Conservation (phyloP, 2,888 invertebrate species). For the Pterostichus niger region DNA sequence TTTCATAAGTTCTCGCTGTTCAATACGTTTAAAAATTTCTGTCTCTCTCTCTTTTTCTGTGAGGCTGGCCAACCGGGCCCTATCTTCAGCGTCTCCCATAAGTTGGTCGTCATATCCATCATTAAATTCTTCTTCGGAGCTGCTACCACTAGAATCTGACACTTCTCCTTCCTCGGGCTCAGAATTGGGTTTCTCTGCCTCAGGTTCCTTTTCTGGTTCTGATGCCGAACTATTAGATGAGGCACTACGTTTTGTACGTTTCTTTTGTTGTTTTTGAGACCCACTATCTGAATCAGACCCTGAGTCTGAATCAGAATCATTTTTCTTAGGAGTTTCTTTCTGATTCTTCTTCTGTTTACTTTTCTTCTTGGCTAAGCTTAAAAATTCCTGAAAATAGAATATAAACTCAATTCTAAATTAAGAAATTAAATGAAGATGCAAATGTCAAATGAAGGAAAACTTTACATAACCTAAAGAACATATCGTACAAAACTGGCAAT, state of each 20-base stretch:
- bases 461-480: slow-evolving; percentile 46
- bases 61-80: slow-evolving; percentile 92
- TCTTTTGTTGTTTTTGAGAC: slow-evolving; percentile 74
- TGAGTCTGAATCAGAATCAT: slow-evolving; percentile 75
- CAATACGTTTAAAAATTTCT: slow-evolving; percentile 97
- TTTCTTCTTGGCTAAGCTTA: slow-evolving; percentile 90
- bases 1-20: slow-evolving; percentile 95
- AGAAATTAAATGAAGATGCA: slow-evolving; percentile 5
- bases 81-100: slow-evolving; percentile 98
- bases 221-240: slow-evolving; percentile 73
- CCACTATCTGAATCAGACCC: slow-evolving; percentile 73
- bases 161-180: slow-evolving; percentile 95
- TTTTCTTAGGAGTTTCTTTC: slow-evolving; percentile 69
- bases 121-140: slow-evolving; percentile 92
- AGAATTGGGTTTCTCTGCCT: slow-evolving; percentile 79
- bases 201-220: slow-evolving; percentile 73
- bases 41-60: slow-evolving; percentile 98
- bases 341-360: slow-evolving; percentile 81
- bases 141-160: slow-evolving; percentile 82
- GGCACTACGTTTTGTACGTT: slow-evolving; percentile 71
- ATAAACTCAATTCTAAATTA: slow-evolving; percentile 9
- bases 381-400: slow-evolving; percentile 82
- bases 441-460: slow-evolving; percentile 36
- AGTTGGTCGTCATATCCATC: slow-evolving; percentile 98
- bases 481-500: no score